Percentiles rank a stretch among this genome's conserved stretches.
Conservation (phyloP, 1,140 invertebrate species). For the Camponotus floridanus region DNA sequence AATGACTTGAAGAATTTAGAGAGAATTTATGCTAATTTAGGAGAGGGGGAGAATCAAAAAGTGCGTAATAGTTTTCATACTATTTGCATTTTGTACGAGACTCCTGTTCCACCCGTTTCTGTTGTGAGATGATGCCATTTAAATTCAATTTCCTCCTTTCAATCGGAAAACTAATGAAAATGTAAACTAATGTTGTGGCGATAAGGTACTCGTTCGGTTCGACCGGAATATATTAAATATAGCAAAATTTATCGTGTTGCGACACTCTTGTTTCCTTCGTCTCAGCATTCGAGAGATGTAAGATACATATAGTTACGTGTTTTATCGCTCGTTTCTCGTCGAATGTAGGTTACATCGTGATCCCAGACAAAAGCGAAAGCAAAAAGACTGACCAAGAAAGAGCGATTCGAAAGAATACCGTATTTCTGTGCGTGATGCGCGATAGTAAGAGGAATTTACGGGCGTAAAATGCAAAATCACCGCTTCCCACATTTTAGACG, state of each 20-base stretch:
- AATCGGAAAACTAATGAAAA: conserved; percentile 14
- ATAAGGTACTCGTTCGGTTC: not conserved
- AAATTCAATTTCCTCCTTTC: conserved; percentile 33
- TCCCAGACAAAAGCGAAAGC: conserved; percentile 35
- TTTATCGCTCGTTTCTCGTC: conserved; percentile 52
- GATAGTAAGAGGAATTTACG: conserved; percentile 42
- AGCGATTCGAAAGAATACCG: conserved; percentile 46
- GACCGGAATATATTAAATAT: conserved; percentile 18
- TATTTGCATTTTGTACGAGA: conserved; percentile 1
- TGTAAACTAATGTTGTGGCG: conserved; percentile 11
- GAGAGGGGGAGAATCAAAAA: not conserved
- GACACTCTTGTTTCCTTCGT: not conserved
- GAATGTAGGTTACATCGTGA: conserved; percentile 48
- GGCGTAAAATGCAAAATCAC: conserved; percentile 48
- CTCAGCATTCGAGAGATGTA: conserved; percentile 10
- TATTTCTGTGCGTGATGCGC: not conserved
- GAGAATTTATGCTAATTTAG: not conserved
- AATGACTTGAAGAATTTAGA: not conserved
- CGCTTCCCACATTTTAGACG: conserved; percentile 21
- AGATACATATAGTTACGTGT: not conserved
- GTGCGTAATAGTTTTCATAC: not conserved
- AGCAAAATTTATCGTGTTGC: too few species aligned
- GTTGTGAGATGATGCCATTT: not conserved
- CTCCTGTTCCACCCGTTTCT: not conserved
- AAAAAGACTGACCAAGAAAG: conserved; percentile 26